Evolutionary conservation across 2,113 vertebrate species (phyloP), one percentile per base, ranked within the genome.

Genomic region (Callaeas wilsoni): DNA sequence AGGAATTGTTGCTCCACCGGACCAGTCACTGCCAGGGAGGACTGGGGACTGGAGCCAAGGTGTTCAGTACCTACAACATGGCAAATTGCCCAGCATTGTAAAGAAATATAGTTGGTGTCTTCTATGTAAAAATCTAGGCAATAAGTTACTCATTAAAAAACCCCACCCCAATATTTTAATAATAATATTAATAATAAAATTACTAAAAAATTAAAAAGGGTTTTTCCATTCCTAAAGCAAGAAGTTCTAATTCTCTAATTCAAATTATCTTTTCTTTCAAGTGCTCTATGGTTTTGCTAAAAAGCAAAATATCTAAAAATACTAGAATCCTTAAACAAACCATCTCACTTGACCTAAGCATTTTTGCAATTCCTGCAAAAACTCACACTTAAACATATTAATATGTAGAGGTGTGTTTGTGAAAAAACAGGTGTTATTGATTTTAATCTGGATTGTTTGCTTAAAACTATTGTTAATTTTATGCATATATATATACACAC

Each of bases 391-490:
- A 37, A 35, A 41, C 5, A 20, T 42, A 67, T 29, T 70, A 70
- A 63, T 23, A 65, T 29, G 17, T 20, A 57, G 18, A 70, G 6
- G 6, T 60, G 9, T 44, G 19, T 33, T 88, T 73, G 68, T 37
- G 35, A 37, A 70, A 88, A 90, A 56, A 0, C 26, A 67, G n/a
- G 19, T 29, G 27, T 35, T 57, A 39, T 2, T 68, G 5, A 18
- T 59, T 90, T 78, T 55, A 75, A 78, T 47, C 7, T 39, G 33
- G 7, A 19, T 52, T 78, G 39, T 33, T 87, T 90, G 21, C 39
- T 83, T 90, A 52, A 90, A 87, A 73, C 16, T 32, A 20, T 16
- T 44, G 18, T 50, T 84, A 84, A 79, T 85, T 85, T 83, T 73
- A 69, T 47, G 19, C 46, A 52, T 25, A 27, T 25, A 67, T 39